Base-by-base conservation (phyloP, 2,888 invertebrate species). In the Macrophya alboannulata region DNA sequence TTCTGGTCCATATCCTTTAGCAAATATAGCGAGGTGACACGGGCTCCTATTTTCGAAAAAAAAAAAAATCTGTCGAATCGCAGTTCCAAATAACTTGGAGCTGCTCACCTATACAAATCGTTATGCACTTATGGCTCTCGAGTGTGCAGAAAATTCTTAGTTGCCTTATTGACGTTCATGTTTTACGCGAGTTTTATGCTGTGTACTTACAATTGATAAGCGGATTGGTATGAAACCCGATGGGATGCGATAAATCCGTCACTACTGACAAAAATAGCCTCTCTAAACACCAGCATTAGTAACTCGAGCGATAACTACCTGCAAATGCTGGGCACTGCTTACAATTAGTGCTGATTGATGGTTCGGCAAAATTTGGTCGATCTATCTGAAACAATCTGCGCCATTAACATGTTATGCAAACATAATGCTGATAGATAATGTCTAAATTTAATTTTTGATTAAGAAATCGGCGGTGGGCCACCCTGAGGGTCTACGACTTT, bases 241-340 rank as follows among this genome's bases (percentile, higher is more conserved):
- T n/a, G 55, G n/a, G n/a, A 55, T 55, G 17, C 55, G n/a, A 55
- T 55, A 55, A 55, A 55, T 55, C 55, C 1, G n/a, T 55, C 55
- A 55, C n/a, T n/a, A n/a, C n/a, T 17, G 55, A 55, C 55, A 55
- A n/a, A n/a, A 55, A 55, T 55, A 55, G 55, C n/a, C n/a, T n/a
- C n/a, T 55, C 55, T n/a, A n/a, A n/a, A 55, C 55, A 31, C 3
- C 31, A 31, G 31, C 3, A 31, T 31, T 31, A 31, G 31, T 31
- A 31, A 31, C 31, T 31, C 31, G 1, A 31, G 31, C 31, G 31
- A 31, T 31, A 55, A 55, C n/a, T 8, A n/a, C 55, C 8, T 55
- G n/a, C 55, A n/a, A n/a, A 55, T 55, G 55, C 51, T 51, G 17
- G 51, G 10, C n/a, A 1, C 17, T 17, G 51, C 51, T 51, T n/a